These are phyloP conservation scores for Pyrgus malvae DNA, from an alignment of 2,888 invertebrate species.

Conservation along the genomic window DNA sequence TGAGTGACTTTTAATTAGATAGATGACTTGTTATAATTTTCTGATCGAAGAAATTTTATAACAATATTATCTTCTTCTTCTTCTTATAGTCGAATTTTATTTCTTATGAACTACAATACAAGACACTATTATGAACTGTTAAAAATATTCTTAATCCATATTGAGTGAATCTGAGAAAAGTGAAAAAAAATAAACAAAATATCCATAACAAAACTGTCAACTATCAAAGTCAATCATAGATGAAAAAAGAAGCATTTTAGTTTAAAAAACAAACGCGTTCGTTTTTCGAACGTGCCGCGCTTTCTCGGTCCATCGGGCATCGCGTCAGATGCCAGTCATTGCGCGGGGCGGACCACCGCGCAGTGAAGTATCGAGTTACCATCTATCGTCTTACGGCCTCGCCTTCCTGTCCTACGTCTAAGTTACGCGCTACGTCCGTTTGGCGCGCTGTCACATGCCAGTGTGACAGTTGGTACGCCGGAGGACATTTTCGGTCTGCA, in stretches of 20 bases:
- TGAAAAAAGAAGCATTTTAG: conserved; percentile 30
- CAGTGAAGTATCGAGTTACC: conserved; percentile 67
- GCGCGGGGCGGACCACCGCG: conserved; percentile 71
- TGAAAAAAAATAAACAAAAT: conserved; percentile 28
- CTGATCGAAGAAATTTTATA: conserved; percentile 49
- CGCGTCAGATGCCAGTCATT: conserved; percentile 76
- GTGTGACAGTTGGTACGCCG: conserved; percentile 69
- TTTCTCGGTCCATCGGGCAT: conserved; percentile 81
- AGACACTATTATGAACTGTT: no score
- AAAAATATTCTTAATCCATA: no score
- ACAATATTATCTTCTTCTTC: background rate
- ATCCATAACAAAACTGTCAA: conserved; percentile 38
- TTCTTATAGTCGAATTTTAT: background rate
- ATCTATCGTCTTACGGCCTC: conserved; percentile 74
- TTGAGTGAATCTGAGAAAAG: background rate
- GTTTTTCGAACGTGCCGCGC: conserved; percentile 70
- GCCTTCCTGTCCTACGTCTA: conserved; percentile 78
- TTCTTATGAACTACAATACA: no score
- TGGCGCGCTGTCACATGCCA: conserved; percentile 63
- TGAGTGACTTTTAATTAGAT: conserved; percentile 61
- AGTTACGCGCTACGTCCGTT: conserved; percentile 73
- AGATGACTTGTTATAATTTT: conserved; percentile 66
- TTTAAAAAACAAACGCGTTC: conserved; percentile 51
- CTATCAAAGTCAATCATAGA: conserved; percentile 42
- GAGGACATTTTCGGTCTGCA: conserved; percentile 54